Evolutionary conservation across 2,797 vertebrate species (phyloP).

Genomic region (Serranus cabrilla): DNA sequence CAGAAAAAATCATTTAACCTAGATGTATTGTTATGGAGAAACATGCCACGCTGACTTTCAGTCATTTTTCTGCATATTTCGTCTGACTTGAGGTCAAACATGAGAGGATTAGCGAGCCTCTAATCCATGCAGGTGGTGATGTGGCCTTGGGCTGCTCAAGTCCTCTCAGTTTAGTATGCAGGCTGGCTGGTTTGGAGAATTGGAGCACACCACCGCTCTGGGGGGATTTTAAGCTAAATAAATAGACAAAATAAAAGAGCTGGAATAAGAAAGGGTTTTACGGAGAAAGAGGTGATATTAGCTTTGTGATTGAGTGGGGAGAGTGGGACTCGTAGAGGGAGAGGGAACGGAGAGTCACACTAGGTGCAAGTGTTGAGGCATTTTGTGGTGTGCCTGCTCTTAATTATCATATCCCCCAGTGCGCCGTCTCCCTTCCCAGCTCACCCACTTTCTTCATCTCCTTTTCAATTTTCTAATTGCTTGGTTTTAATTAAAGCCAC

Average conservation of each 20-base stretch:
- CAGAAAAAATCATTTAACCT: constrained; percentile 30
- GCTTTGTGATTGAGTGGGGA: constrained; percentile 87
- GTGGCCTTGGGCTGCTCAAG: constrained; percentile 62
- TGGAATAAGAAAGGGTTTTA: constrained; percentile 72
- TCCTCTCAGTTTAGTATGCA: constrained; percentile 77
- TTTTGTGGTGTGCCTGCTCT: constrained; percentile 74
- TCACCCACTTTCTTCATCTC: constrained; percentile 73
- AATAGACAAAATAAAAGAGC: constrained; percentile 83
- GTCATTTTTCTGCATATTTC: constrained; percentile 56
- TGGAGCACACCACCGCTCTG: constrained; percentile 70
- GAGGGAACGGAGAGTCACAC: constrained; percentile 43
- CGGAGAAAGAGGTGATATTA: constrained; percentile 82
- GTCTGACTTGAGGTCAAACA: constrained; percentile 74
- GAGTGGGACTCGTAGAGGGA: constrained; percentile 73
- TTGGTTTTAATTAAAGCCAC: constrained; percentile 87
- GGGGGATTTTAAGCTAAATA: constrained; percentile 83
- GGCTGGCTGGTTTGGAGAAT: constrained; percentile 61
- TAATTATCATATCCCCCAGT: constrained; percentile 79
- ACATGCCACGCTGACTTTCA: constrained; percentile 52
- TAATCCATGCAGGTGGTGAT: constrained; percentile 70
- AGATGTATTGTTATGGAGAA: constrained; percentile 56
- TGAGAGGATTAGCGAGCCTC: constrained; percentile 66
- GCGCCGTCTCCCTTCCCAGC: constrained; percentile 58
- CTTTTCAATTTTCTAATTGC: constrained; percentile 85
- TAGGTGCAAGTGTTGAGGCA: constrained; percentile 70